Base-by-base conservation (phyloP, 2,888 invertebrate species). In the Cacoxenus indagator region DNA sequence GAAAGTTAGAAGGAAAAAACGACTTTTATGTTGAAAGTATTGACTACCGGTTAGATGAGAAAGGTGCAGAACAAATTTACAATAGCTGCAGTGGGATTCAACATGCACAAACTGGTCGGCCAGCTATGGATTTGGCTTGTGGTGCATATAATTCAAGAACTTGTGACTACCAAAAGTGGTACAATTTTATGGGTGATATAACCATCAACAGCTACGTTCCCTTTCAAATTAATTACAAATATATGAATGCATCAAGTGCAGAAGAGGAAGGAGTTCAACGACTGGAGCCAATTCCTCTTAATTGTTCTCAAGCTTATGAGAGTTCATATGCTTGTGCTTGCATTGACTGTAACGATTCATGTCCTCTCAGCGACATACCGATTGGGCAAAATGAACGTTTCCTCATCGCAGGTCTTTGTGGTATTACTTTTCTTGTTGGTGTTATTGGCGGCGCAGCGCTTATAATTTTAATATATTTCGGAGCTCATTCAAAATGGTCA, bases 121-220 rank as follows among this genome's bases (percentile, higher is more conserved):
- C 92, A 5, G 95, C 93, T 1, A 90, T 97, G 86, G 93, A 93
- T 73, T 81, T 95, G n/a, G 91, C 94, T 81, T 97, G 97, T 84
- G 95, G 94, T 0, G 88, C 82, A 0, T 90, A 90, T 74, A 90
- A 91, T 19, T 91, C 92, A 0, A 89, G 90, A 0, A 89, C 90
- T 2, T 98, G 98, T 82, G 91, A 89, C 26, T 82, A 89, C 55
- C 90, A 89, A 89, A 91, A 92, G 22, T 93, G 93, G 92, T 93
- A 92, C 77, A 85, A 89, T 19, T 93, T 89, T 78, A 91, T 92
- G 86, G 94, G 94, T 3, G 90, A 91, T 75, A 82, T 84, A 1
- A 64, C 75, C 66, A 84, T 67, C 27, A 92, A 91, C 78, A 89
- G 89, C 0, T 88, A 92, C 59, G 90, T 90, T 0, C 93, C 93